Base-by-base conservation (phyloP, 2,797 vertebrate species). In the Chaetophractus vellerosus region DNA sequence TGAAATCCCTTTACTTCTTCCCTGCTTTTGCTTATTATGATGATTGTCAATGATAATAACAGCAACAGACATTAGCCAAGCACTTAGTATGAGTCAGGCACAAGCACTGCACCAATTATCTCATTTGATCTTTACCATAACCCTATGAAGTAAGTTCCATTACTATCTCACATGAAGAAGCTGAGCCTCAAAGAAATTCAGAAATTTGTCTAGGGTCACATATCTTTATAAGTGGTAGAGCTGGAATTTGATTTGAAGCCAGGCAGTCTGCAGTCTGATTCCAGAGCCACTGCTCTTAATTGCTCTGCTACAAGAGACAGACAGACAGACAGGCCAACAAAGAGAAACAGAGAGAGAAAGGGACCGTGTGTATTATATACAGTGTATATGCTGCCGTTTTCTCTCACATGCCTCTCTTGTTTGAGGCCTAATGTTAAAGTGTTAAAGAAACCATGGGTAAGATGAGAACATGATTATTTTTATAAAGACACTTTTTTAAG, bases 91-190 rank as follows among this genome's bases (percentile, higher is more conserved):
- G 80, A 96, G 33, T 31, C 45, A 76, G 76, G 28, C 16, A 23
- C 45, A 83, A 86, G 31, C 8, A 93, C 33, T 64, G n/a, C 66
- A 55, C 38, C 10, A 28, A 93, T 71, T 55, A 95, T 69, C 72
- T 95, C 69, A 90, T 31, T 84, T 93, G 57, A 87, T 91, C 57
- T 94, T 95, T 52, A 93, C 59, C 92, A 72, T 82, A 93, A 88
- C 19, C 57, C 52, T 68, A 11, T 59, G 50, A 95, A 50, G 23
- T 78, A 95, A 74, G 31, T 28, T 74, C 59, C 26, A 83, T 83
- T 82, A 80, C 41, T 91, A 41, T 74, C 72, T 71, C 48, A 61
- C 63, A 66, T 11, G 7, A 91, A 63, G 71, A 78, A 38, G 45
- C 57, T 81, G 69, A 87, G 50, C 21, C 63, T 59, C 66, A 84